A percentile compares a stretch with the other conserved stretches of the same genome.
These are phyloP conservation scores for Drosophila kuntzei DNA, from an alignment of 2,888 invertebrate genomes.

Conservation along the genomic window DNA sequence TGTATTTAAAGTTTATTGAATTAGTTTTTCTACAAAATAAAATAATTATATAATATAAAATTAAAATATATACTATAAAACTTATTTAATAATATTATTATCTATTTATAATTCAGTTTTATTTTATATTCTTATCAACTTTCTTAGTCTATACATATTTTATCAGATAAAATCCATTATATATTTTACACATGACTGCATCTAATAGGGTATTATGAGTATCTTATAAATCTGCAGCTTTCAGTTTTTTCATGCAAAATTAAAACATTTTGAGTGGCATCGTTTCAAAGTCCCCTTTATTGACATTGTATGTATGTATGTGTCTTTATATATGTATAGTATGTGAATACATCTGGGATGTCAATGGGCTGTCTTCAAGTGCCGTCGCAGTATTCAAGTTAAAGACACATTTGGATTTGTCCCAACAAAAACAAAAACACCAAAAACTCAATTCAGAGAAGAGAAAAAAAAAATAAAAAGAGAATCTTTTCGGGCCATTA, in stretches of 20 bases:
- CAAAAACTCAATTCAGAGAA: slow-evolving; percentile 12
- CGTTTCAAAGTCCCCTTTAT: slow-evolving; percentile 5
- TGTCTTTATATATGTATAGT: neutral
- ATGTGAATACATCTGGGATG: slow-evolving; percentile 29
- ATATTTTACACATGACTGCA: neutral
- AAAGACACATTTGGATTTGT: slow-evolving; percentile 74
- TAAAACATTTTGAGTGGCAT: slow-evolving; percentile 11
- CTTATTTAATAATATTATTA: no score
- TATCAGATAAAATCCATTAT: no score
- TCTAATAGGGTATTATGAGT: neutral
- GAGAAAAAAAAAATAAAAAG: slow-evolving; percentile 16
- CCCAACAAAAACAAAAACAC: slow-evolving; percentile 14
- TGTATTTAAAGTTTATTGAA: no score
- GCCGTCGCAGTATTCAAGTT: slow-evolving; percentile 60
- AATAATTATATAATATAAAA: no score
- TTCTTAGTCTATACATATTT: no score
- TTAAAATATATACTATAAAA: no score
- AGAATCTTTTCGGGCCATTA: slow-evolving; percentile 75
- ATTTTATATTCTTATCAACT: no score
- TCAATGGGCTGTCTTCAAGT: slow-evolving; percentile 43
- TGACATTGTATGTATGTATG: slow-evolving; percentile 1
- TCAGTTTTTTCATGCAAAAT: neutral
- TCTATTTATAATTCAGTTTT: no score
- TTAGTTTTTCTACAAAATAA: neutral
- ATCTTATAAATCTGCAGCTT: neutral